Evolutionary conservation across 2,888 invertebrate species (phyloP), one percentile per base, ranked within the genome.

Genomic region (Trileptium ribeirensis): DNA sequence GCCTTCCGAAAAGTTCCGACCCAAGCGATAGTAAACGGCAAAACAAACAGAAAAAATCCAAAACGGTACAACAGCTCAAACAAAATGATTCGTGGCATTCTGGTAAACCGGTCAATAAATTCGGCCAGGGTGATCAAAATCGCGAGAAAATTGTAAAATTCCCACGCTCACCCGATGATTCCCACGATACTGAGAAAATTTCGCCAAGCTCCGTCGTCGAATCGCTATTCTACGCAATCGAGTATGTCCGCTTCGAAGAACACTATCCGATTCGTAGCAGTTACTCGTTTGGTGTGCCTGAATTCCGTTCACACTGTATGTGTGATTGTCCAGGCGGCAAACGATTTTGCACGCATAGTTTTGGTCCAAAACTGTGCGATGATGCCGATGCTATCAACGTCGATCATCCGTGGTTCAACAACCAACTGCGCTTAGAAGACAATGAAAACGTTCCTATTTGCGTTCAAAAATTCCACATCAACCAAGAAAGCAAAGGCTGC

Each of bases 391-490:
- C 51, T 15, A n/a, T n/a, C n/a, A n/a, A n/a, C n/a, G n/a, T n/a
- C n/a, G n/a, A n/a, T n/a, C n/a, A n/a, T n/a, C n/a, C n/a, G n/a
- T 51, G 51, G 51, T 51, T 51, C 24, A 24, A 51, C 8, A 24
- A 51, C 24, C 51, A 51, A 24, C 24, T 15, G 8, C 24, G 8
- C 8, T 15, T 24, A 24, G 8, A 8, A 51, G 24, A 51, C 8
- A 8, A 51, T 8, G 8, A 8, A 34, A 34, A 77, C n/a, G 34
- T 34, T 3, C 64, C 70, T 36, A 51, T 51, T 29, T 86, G 86
- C 81, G 86, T 86, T 79, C 83, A 85, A 8, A 86, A 86, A 8
- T 85, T 85, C 78, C 82, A 82, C n/a, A 81, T 86, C 1, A 78
- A 81, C 36, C 86, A 86, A 81, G 81, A 85, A 38, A 83, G 82